Base-by-base conservation (phyloP, 2,888 invertebrate species). In the Megastigmus dorsalis region DNA sequence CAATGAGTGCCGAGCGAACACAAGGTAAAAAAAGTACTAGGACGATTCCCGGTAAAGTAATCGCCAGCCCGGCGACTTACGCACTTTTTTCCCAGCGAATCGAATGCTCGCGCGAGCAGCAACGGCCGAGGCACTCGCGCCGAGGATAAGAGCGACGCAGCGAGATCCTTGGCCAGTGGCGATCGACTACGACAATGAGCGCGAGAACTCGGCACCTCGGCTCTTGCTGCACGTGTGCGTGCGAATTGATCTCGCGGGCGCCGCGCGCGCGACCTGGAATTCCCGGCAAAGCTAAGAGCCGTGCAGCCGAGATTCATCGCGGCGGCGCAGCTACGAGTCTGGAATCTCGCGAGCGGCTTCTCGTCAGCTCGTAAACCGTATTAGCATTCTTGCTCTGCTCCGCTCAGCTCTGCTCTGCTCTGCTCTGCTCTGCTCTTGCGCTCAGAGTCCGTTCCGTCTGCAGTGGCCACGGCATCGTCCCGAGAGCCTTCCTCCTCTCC, bases 341-440 rank as follows among this genome's bases (percentile, higher is more conserved):
- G 60, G 66, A 74, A 68, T 79, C 78, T 67, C 65, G 68, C 65
- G 68, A 68, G 50, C 69, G 70, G 50, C 75, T 7, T 15, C 62
- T 66, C 70, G 76, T 67, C 76, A 69, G 59, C 74, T 77, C 75
- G 68, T 74, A 74, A 79, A 77, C 74, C 68, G 72, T 76, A 81
- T 80, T 78, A 79, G 79, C 78, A 77, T 79, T 77, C 69, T 71
- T 67, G 38, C 28, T 13, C 3, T 15, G 20, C 62, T 10, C 38
- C 7, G 54, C 33, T 50, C 33, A 26, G 30, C 28, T n/a, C 36
- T 15, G 23, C 41, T 10, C 13, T 15, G 15, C n/a, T n/a, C 10
- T 10, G 28, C 18, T 28, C 36, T n/a, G n/a, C n/a, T 0, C n/a
- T n/a, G 38, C 23, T 26, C 20, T 5, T 30, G 23, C 9, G 36